Conservation (phyloP, 2,113 vertebrate genomes). For the Hyla sarda region DNA sequence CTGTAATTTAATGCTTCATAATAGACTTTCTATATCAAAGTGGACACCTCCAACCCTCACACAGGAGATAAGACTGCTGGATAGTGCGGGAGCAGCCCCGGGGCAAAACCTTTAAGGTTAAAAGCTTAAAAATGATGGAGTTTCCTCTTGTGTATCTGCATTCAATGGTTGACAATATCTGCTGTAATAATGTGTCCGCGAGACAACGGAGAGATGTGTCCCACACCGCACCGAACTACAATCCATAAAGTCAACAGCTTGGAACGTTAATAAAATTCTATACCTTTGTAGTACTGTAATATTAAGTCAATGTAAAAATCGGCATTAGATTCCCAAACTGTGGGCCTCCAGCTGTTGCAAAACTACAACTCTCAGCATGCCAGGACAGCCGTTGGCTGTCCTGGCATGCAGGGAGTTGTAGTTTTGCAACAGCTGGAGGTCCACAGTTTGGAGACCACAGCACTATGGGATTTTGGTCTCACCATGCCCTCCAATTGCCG, state of each 20-base stretch:
- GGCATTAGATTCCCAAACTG: no score
- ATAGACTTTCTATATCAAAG: constrained; percentile 19
- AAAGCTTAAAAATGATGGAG: constrained; percentile 25
- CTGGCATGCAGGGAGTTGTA: no score
- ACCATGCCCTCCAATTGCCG: no score
- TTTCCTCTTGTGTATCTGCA: neutral
- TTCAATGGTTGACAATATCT: constrained; percentile 8
- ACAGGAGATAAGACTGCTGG: constrained; percentile 24
- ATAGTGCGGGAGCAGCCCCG: neutral
- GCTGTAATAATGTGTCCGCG: neutral
- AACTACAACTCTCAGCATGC: no score
- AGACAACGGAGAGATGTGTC: neutral
- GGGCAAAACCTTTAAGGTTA: constrained; percentile 45
- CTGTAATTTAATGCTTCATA: constrained; percentile 16
- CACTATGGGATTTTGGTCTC: no score
- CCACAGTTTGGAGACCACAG: no score
- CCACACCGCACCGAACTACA: neutral
- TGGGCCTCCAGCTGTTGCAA: no score
- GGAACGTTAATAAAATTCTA: neutral
- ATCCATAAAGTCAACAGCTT: neutral
- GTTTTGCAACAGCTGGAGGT: no score
- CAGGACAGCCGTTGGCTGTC: no score
- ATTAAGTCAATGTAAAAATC: neutral
- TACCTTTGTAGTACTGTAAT: neutral
- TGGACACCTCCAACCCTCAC: constrained; percentile 20